phyloP scores from a whole-genome alignment of 2,113 vertebrate species.

The Myanophis thanlyinensis region DNA sequence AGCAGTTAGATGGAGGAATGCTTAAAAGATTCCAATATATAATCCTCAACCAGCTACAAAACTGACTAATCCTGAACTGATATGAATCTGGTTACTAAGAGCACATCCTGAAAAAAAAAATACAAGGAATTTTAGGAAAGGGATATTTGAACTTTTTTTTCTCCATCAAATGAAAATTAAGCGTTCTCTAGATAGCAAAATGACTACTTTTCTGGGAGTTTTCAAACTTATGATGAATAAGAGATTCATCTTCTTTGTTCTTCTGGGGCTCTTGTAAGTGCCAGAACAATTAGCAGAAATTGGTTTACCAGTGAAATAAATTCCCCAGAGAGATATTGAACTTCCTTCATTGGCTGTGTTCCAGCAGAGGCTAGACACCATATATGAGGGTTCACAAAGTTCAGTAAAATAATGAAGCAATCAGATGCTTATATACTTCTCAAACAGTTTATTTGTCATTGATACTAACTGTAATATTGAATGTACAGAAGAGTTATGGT shows the following conservation, averaged over 20 bases:
- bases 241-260: background rate
- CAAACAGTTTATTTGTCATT: slow-evolving; percentile 74
- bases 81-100: background rate
- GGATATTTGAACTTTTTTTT: background rate
- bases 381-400: background rate
- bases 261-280: background rate
- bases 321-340: background rate
- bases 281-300: background rate
- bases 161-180: background rate
- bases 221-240: background rate
- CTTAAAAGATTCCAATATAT: background rate
- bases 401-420: slow-evolving; percentile 39
- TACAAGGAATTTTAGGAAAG: background rate
- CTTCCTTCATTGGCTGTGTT: background rate
- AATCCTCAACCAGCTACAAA: background rate
- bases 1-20: background rate
- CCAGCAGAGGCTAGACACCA: background rate
- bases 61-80: background rate
- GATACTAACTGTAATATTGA: slow-evolving; percentile 66
- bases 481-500: slow-evolving; percentile 71
- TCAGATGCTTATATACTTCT: slow-evolving; percentile 39
- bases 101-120: background rate
- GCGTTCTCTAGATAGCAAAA: background rate
- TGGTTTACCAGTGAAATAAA: background rate
- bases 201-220: background rate